Evolutionary conservation across 2,797 vertebrate genomes (phyloP), one percentile per base, ranked within the genome.

Genomic region (Sparus aurata): DNA sequence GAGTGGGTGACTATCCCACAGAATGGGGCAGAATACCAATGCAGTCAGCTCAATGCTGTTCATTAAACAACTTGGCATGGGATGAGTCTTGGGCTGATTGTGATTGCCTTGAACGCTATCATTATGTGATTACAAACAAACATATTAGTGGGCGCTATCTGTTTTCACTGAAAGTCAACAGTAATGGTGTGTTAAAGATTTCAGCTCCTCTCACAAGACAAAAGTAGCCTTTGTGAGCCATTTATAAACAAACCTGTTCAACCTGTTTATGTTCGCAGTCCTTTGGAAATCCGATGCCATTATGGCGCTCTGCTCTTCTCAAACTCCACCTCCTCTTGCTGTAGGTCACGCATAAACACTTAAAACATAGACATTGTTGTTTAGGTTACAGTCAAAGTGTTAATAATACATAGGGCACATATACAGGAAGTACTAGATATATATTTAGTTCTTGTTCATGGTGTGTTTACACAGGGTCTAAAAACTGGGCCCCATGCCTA

Each of bases 1-100:
- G 90, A 18, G 76, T 64, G 79, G 70, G 78, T 62, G 89, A 74
- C 74, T 72, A 2, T 76, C 82, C 11, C 16, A 69, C 64, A 43
- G 41, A 66, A 63, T 68, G 5, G 77, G 61, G 30, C 41, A 49
- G 93, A 93, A 94, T 94, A 90, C 91, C 91, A 92, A 94, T 90
- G 85, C 70, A 25, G 55, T 69, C 71, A 2, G 27, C 77, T 91
- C 88, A 90, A 67, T 83, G 87, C 82, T 75, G 78, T 77, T 77
- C 86, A 79, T 91, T 90, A 89, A 91, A 83, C 68, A 57, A 49
- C 68, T 82, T 80, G 73, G 80, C 79, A 59, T 73, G 43, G 23
- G 46, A 66, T 60, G 58, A 85, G 67, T 47, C 50, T 82, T 27
- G 53, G 75, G 41, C 61, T 83, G 81, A 84, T 75, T 79, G 62